Evolutionary conservation across 2,797 vertebrate species (phyloP).

Genomic region (Rhinella marina): DNA sequence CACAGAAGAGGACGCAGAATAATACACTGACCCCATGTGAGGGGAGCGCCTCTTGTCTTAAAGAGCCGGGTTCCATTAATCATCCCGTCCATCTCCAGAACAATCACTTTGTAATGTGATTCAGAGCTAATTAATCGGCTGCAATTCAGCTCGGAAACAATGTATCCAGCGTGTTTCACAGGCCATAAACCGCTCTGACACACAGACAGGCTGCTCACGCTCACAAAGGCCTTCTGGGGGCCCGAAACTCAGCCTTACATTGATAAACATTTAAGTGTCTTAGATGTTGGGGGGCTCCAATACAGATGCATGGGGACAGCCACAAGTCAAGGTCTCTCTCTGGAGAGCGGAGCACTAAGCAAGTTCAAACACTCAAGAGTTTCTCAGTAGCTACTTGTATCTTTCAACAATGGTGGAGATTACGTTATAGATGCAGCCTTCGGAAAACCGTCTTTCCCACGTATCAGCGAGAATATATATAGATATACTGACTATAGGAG

Average conservation of each 20-base stretch:
- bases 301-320: constrained; percentile 19
- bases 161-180: constrained; percentile 49
- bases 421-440: constrained; percentile 23
- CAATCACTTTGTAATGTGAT: constrained; percentile 43
- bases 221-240: constrained; percentile 40
- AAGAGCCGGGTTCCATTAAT: constrained; percentile 49
- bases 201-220: constrained; percentile 31
- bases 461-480: constrained; percentile 17
- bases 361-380: constrained; percentile 48
- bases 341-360: constrained; percentile 33
- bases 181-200: constrained; percentile 35
- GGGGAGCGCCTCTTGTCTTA: constrained; percentile 31
- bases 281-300: neutral
- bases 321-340: constrained; percentile 45
- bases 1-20: constrained; percentile 21
- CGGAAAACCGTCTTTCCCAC: constrained; percentile 32
- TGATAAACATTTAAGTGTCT: constrained; percentile 39
- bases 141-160: constrained; percentile 46
- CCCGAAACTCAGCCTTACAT: constrained; percentile 16
- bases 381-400: constrained; percentile 19
- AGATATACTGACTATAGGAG: neutral
- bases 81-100: constrained; percentile 38
- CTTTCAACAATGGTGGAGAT: constrained; percentile 29
- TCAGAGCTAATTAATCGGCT: constrained; percentile 58
- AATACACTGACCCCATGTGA: constrained; percentile 41